Conservation (phyloP, 2,888 invertebrate genomes). For the Deroplatys truncata region DNA sequence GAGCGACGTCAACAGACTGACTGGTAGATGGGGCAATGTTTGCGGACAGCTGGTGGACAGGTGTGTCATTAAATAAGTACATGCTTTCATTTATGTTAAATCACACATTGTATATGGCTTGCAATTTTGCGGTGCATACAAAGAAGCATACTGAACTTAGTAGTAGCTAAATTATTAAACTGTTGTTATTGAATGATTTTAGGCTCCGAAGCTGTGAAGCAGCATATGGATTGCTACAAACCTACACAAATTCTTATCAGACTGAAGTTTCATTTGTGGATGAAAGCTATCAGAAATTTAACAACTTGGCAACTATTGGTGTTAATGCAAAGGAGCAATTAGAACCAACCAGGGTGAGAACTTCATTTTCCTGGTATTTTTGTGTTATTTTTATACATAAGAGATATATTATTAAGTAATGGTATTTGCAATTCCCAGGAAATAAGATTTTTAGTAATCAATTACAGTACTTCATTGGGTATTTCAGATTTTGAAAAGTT, state of each 20-base stretch:
- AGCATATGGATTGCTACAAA: conserved; percentile 84
- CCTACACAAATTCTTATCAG: conserved; percentile 82
- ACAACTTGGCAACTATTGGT: conserved; percentile 46
- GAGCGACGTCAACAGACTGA: conserved; percentile 84
- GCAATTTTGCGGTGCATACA: not conserved
- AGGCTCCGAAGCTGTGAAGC: conserved; percentile 87
- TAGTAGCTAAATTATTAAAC: not conserved
- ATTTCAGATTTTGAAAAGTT: too few species aligned
- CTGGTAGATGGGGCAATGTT: conserved; percentile 87
- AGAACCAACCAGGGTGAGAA: conserved; percentile 72
- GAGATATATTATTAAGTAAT: too few species aligned
- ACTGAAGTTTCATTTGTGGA: conserved; percentile 88
- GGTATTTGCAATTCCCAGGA: too few species aligned
- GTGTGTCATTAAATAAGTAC: conserved; percentile 43
- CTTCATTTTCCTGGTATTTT: not conserved
- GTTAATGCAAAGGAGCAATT: conserved; percentile 68
- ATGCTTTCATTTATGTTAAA: not conserved
- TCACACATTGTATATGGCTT: not conserved
- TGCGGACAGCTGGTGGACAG: conserved; percentile 84
- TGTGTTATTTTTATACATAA: not conserved
- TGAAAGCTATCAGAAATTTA: conserved; percentile 75
- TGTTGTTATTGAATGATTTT: not conserved
- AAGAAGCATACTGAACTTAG: not conserved
- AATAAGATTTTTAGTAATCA: too few species aligned
- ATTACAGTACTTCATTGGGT: too few species aligned